Conservation (phyloP, 2,888 invertebrate genomes). For the Cephus pulcher region DNA sequence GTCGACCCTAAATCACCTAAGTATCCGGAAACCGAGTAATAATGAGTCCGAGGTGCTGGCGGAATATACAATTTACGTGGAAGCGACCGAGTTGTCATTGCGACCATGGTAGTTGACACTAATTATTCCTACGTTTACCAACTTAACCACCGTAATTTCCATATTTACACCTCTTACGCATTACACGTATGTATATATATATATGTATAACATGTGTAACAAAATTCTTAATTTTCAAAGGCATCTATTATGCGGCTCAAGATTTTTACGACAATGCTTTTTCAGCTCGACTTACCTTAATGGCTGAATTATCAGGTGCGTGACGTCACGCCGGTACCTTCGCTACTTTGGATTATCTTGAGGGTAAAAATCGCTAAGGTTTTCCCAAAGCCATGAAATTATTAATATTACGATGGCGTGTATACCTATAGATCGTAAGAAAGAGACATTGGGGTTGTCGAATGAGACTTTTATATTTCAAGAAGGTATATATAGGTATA, state of each 20-base stretch:
- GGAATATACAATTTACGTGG: neutral
- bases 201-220: too few species aligned
- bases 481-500: neutral
- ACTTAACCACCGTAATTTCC: neutral
- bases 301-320: too few species aligned
- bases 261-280: too few species aligned
- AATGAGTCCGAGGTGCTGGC: conserved; percentile 12
- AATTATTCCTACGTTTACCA: neutral
- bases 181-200: neutral
- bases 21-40: conserved; percentile 15
- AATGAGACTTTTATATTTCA: neutral
- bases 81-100: neutral
- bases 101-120: neutral
- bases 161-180: neutral
- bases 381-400: conserved; percentile 33
- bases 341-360: too few species aligned
- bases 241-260: too few species aligned
- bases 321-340: too few species aligned
- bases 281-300: too few species aligned
- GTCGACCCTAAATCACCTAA: conserved; percentile 20
- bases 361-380: too few species aligned
- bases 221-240: too few species aligned
- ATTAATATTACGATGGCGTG: conserved; percentile 28
- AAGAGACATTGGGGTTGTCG: conserved; percentile 23
- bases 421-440: conserved; percentile 21